Evolutionary conservation across 2,113 vertebrate genomes (phyloP), one percentile per base, ranked within the genome.

Genomic region (Cranoglanis bouderius): DNA sequence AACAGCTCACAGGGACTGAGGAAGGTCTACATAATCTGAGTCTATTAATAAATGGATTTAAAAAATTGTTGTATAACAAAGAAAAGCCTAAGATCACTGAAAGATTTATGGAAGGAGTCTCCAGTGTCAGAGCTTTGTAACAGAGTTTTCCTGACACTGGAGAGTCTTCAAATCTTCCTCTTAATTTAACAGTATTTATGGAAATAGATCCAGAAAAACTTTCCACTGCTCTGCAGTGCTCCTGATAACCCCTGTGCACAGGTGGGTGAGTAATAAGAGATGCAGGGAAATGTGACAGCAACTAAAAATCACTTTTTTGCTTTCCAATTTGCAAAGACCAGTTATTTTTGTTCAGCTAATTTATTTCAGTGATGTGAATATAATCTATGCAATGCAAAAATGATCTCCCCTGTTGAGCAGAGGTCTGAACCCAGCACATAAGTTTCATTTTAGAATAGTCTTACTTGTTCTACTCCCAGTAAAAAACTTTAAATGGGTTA

Each of bases 311-410:
- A 35, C 51, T 3, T 35, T 57, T 57, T 53, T 81, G 46, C 49
- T 53, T 81, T 19, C 77, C 6, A 21, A 83, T 5, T 43, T 5
- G 2, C 18, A 35, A 55, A 55, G n/a, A 32, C 6, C 80, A 59
- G 53, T 40, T 82, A 40, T 82, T 82, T 82, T 82, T 82, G 59
- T 57, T 82, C 51, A 80, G 14, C 13, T 49, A 46, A 26, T 80
- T n/a, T 16, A 51, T 80, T 53, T 80, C 77, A 38, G 80, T 55
- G 51, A 82, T 10, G 80, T 59, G 32, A 35, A 53, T 35, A 21
- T 55, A 82, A 38, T 59, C 32, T 59, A 7, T 14, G 35, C 35
- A 59, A 1, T 19, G 19, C 13, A 24, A 82, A 82, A 72, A 21
- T 2, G 74, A 19, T 53, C 32, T 19, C n/a, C 7, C 1, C 13